Base-by-base conservation (phyloP, 2,888 invertebrate species). In the Bhutanitis thaidina region DNA sequence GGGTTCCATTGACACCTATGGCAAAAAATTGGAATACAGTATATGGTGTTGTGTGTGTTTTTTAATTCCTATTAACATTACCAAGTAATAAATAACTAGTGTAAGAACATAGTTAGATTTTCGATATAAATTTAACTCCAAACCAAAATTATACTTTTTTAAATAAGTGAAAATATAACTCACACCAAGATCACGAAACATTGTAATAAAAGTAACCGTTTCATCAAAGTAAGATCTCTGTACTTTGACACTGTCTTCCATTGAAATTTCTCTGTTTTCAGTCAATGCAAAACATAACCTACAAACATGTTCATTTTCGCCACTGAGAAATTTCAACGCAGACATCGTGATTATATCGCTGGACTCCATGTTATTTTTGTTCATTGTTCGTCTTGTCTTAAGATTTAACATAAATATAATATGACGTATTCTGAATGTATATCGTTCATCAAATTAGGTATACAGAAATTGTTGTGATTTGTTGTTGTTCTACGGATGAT, bases 281-380 rank as follows among this genome's bases (percentile, higher is more conserved):
- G 75, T 77, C 1, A 61, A 54, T 54, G 65, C 61, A 54, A 84
- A 80, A 76, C 87, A 87, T 74, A 87, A 77, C 76, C 86, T 84
- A 59, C 87, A 87, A 61, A 86, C 56, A 20, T 74, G 63, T 39
- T 69, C 68, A 14, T 66, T 63, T 45, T 77, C 74, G 3, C 75
- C 74, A 9, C 73, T 62, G 3, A 86, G 40, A 46, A 67, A 86
- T 54, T 72, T 77, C n/a, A 81, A 47, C 1, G 68, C 79, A 7
- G 71, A 59, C 46, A 65, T 56, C 9, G 56, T 59, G 14, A 62
- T 52, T 13, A 60, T 49, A 20, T 47, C 37, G 4, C 65, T 55
- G 8, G 45, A 16, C 45, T 58, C 57, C 77, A 79, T 80, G 54
- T 52, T 55, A n/a, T n/a, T n/a, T n/a, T n/a, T n/a, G n/a, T n/a